Evolutionary conservation across 2,113 vertebrate species (phyloP).

Genomic region (Pycnonotus jocosus): DNA sequence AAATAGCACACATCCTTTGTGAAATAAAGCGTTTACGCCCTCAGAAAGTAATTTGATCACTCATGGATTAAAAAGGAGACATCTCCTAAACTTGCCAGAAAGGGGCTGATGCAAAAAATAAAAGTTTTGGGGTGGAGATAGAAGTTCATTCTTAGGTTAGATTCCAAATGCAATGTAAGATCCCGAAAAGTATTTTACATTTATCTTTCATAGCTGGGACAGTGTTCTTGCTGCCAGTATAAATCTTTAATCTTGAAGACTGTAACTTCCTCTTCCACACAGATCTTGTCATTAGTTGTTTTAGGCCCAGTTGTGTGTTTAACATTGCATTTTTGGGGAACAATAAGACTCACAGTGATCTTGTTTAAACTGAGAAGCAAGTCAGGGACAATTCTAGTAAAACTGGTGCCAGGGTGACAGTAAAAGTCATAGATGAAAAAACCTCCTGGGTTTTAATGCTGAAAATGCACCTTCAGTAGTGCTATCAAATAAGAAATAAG

Average conservation of each 20-base stretch:
- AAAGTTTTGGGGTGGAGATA: not conserved
- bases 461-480: not conserved
- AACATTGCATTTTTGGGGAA: not conserved
- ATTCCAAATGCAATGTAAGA: not conserved
- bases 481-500: not conserved
- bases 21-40: conserved; percentile 24
- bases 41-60: conserved; percentile 3
- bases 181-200: not conserved
- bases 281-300: not conserved
- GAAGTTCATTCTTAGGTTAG: conserved; percentile 18
- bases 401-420: not conserved
- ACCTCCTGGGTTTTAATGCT: not conserved
- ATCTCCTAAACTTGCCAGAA: not conserved
- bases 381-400: not conserved
- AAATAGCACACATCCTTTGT: not conserved
- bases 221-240: not conserved
- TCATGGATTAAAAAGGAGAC: not conserved
- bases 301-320: not conserved
- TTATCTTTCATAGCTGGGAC: not conserved
- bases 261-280: not conserved
- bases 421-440: not conserved
- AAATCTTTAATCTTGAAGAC: not conserved
- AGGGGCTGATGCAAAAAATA: not conserved
- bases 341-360: not conserved
- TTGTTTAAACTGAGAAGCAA: not conserved